phyloP scores from a whole-genome alignment of 1,140 invertebrate species.

The Liolophura sinensis region DNA sequence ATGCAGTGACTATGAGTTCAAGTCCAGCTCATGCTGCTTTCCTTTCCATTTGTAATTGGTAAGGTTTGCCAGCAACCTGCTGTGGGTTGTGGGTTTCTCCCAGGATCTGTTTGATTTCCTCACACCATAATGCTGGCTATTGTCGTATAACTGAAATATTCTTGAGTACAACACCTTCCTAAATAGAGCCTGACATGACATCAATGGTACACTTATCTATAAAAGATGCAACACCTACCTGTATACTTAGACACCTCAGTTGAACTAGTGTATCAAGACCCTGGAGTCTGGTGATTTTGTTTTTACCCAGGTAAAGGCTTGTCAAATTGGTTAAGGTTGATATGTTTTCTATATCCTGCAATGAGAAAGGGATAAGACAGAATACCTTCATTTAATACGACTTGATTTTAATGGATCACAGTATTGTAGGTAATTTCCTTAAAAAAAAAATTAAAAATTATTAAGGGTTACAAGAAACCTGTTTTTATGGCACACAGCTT shows the following conservation, averaged over 20 bases:
- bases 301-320: conserved; percentile 82
- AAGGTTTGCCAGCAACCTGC: too few relatives aligned
- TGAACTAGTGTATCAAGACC: conserved; percentile 79
- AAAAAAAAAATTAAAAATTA: not conserved
- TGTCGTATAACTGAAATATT: too few relatives aligned
- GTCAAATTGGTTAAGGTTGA: conserved; percentile 45
- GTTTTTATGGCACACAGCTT: not conserved
- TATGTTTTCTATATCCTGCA: conserved; percentile 53
- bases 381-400: not conserved
- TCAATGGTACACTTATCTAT: too few relatives aligned
- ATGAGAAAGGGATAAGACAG: conserved; percentile 19
- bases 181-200: too few relatives aligned
- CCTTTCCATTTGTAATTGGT: too few relatives aligned
- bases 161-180: too few relatives aligned
- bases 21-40: too few relatives aligned
- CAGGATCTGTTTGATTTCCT: too few relatives aligned
- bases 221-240: conserved; percentile 58
- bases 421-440: not conserved
- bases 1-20: too few relatives aligned
- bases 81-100: too few relatives aligned
- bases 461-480: not conserved
- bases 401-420: not conserved
- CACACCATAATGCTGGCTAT: too few relatives aligned
- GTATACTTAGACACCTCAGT: conserved; percentile 83
- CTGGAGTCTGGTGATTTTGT: conserved; percentile 90